Percentiles rank a stretch among this genome's conserved stretches.
Conservation (phyloP, 2,797 vertebrate species). For the Schizothorax lantsangensis region DNA sequence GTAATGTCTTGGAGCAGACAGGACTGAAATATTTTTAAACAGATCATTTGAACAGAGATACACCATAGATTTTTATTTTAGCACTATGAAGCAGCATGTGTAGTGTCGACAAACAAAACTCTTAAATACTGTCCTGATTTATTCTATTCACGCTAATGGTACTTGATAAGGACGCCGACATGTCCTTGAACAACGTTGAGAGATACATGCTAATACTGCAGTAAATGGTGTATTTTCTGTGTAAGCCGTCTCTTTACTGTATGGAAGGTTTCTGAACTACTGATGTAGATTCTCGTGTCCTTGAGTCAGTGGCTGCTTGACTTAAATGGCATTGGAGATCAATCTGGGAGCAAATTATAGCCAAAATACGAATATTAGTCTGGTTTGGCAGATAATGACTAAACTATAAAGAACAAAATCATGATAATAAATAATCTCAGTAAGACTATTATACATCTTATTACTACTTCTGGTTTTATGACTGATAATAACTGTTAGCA, state of each 20-base stretch:
- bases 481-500: slow-evolving; percentile 37
- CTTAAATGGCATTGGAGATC: slow-evolving; percentile 1
- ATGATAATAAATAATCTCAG: slow-evolving; percentile 36
- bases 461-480: slow-evolving; percentile 44
- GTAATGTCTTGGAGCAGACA: neutral
- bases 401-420: slow-evolving; percentile 39
- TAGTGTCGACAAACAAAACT: neutral
- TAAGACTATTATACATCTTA: slow-evolving; percentile 30
- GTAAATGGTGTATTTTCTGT: neutral
- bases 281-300: neutral
- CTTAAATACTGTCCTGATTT: neutral
- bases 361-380: slow-evolving; percentile 31
- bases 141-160: neutral
- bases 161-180: neutral
- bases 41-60: neutral
- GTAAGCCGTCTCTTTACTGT: neutral
- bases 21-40: neutral
- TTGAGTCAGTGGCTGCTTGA: slow-evolving; percentile 21
- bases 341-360: slow-evolving; percentile 25
- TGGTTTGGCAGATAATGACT: slow-evolving; percentile 29
- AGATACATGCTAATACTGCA: neutral
- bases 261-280: neutral
- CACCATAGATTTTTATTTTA: slow-evolving; percentile 2
- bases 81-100: neutral
- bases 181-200: neutral